Evolutionary conservation across 2,888 invertebrate species (phyloP).

Genomic region (Dusona sp.): DNA sequence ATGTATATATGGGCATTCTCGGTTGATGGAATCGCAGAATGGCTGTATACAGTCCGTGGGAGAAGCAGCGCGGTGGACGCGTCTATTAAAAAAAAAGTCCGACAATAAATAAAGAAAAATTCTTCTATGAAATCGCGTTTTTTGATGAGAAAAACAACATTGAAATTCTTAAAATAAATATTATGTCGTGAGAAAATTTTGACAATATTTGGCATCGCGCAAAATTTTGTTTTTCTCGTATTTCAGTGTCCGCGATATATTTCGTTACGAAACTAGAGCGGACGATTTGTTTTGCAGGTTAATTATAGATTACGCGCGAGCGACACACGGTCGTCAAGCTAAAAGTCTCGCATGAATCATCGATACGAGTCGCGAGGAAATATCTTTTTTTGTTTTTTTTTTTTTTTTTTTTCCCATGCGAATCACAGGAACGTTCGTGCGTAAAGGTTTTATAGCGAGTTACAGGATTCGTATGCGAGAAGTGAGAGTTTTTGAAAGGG

Average conservation of each 20-base stretch:
- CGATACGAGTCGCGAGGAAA: conserved; percentile 46
- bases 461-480: not conserved
- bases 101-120: not conserved
- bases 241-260: not conserved
- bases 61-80: conserved; percentile 30
- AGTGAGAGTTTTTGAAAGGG: conserved; percentile 57
- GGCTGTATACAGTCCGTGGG: conserved; percentile 45
- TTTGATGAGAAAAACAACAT: not conserved
- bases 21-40: conserved; percentile 52
- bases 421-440: conserved; percentile 39
- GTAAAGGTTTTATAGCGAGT: not conserved
- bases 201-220: not conserved
- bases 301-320: conserved; percentile 49
- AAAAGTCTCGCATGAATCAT: conserved; percentile 55
- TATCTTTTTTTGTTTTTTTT: conserved; percentile 45
- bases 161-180: not conserved
- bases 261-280: conserved; percentile 55
- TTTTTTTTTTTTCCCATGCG: conserved; percentile 35
- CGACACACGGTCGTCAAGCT: conserved; percentile 22
- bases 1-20: conserved; percentile 47
- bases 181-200: not conserved
- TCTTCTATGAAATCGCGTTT: not conserved
- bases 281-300: conserved; percentile 44
- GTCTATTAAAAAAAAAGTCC: not conserved
- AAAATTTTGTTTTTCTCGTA: not conserved